Evolutionary conservation across 2,113 vertebrate genomes (phyloP), one percentile per base, ranked within the genome.

Genomic region (Hemicordylus capensis): DNA sequence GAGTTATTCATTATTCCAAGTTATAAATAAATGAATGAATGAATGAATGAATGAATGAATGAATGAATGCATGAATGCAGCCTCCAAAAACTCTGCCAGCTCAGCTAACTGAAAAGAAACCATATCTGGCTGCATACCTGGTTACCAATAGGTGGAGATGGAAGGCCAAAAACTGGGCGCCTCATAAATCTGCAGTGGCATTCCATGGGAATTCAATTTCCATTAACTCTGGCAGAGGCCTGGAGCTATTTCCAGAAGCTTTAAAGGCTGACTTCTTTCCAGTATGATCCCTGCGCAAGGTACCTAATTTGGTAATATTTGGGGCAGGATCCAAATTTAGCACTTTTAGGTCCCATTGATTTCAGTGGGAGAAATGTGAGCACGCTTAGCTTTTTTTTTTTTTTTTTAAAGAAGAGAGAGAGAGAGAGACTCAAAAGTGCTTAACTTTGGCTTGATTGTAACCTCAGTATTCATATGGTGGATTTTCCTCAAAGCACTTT

Each of bases 71-170:
- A n/a, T n/a, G n/a, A n/a, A n/a, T n/a, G n/a, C n/a, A n/a, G n/a
- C n/a, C n/a, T n/a, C n/a, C n/a, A 83, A 1, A 24, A 5, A 44
- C 26, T 26, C 9, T 22, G 76, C 56, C 7, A n/a, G n/a, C 28
- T 63, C 28, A 75, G 61, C 44, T 42, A 64, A 88, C 86, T 14
- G 37, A 86, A 82, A 64, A 22, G 61, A 6, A 6, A 78, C 84
- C 90, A 7, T 44, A 73, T 44, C 26, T 66, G 42, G 63, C 61
- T 0, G 0, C 31, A 83, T 64, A 86, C 0, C 77, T 24, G 77
- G 69, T 74, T 85, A 85, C 91, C 89, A 93, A 89, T 90, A 94
- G 90, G 76, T 89, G 92, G 90, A 89, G 92, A 87, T 84, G 80
- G 91, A 61, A 34, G 22, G 28, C 19, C 26, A 44, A 54, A 87